These are phyloP conservation scores for Rynchops niger DNA, from an alignment of 2,113 vertebrate species.

Conservation along the genomic window DNA sequence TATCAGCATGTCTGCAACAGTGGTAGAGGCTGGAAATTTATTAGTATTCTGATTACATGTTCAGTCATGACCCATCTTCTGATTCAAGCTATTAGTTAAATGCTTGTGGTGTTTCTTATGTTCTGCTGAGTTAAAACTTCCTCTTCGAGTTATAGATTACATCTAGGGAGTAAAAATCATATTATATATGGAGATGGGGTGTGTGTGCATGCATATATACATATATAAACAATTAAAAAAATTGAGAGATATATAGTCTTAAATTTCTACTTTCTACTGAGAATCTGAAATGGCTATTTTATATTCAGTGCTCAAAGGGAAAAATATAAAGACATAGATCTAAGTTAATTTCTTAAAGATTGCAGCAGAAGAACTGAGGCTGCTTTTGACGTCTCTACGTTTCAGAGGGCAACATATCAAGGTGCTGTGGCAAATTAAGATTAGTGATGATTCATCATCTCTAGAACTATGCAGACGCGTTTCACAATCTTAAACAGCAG, in stretches of 20 bases:
- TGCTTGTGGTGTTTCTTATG: not conserved
- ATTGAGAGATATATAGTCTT: not conserved
- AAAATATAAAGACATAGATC: not conserved
- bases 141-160: not conserved
- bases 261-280: not conserved
- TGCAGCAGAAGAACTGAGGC: not conserved
- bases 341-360: not conserved
- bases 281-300: not conserved
- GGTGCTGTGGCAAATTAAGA: not conserved
- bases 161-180: not conserved
- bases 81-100: not conserved
- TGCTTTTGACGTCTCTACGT: not conserved
- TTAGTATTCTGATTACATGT: not conserved
- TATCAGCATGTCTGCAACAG: not conserved
- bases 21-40: not conserved
- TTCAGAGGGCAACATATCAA: not conserved
- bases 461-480: not conserved
- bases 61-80: not conserved
- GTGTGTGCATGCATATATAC: not conserved
- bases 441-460: not conserved
- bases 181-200: not conserved
- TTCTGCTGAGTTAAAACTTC: not conserved
- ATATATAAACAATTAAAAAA: not conserved
- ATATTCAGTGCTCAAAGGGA: not conserved
- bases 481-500: not conserved